Percentiles rank a stretch among this genome's conserved stretches.
Evolutionary conservation across 1,140 invertebrate genomes (phyloP).

Genomic region (Calephelis virginiensis): DNA sequence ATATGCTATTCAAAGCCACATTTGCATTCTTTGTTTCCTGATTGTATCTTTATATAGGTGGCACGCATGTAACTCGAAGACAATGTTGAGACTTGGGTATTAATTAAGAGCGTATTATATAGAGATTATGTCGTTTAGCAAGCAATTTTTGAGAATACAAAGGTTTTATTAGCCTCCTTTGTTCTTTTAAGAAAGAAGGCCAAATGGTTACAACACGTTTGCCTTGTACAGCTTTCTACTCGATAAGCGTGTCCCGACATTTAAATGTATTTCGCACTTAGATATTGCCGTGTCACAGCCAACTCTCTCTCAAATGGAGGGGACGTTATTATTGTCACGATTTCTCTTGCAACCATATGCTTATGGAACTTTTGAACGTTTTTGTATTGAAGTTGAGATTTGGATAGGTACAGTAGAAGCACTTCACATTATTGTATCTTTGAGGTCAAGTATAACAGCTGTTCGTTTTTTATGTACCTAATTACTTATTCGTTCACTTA

Average conservation of each 20-base stretch:
- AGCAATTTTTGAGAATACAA: conserved; percentile 46
- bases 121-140: conserved; percentile 56
- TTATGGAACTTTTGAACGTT: conserved; percentile 39
- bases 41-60: conserved; percentile 50
- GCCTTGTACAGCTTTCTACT: conserved; percentile 76
- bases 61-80: conserved; percentile 23
- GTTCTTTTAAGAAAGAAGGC: conserved; percentile 71
- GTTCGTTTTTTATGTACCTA: conserved; percentile 23
- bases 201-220: conserved; percentile 68
- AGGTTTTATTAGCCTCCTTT: conserved; percentile 64
- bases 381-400: conserved; percentile 27
- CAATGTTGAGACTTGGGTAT: not conserved
- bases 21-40: conserved; percentile 74
- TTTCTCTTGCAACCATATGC: conserved; percentile 63
- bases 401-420: conserved; percentile 19
- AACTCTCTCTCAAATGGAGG: conserved; percentile 71
- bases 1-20: conserved; percentile 68
- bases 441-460: conserved; percentile 64
- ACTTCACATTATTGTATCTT: conserved; percentile 41
- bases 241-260: conserved; percentile 71
- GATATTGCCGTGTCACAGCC: conserved; percentile 50
- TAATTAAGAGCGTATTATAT: conserved; percentile 51
- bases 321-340: conserved; percentile 63
- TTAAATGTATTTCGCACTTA: conserved; percentile 75
- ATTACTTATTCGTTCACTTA: conserved; percentile 38